Base-by-base conservation (phyloP, 2,113 vertebrate genomes). In the Eolophus roseicapilla region DNA sequence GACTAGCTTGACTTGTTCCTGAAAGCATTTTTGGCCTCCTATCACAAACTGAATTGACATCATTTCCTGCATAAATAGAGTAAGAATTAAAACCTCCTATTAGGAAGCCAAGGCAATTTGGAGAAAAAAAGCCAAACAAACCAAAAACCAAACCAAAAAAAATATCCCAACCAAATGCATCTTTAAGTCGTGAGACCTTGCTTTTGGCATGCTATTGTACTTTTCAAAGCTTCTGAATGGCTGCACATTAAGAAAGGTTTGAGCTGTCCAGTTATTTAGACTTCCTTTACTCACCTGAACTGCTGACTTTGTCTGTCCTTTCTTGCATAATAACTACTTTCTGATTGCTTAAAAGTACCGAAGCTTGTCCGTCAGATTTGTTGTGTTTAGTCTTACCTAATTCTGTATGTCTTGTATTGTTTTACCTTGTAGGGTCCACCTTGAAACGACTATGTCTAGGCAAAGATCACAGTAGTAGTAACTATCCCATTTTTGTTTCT, bases 401-500 rank as follows among this genome's bases (percentile, higher is more conserved):
- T 98, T 98, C 97, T 99, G 96, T 99, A 65, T 99, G 98, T 99
- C 98, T 99, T 99, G 98, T 99, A 98, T 99, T 98, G 97, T 99
- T 98, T 98, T 99, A 98, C 99, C 98, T 98, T 98, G 98, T 99
- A 99, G 99, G 99, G 99, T 99, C 99, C 98, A 99, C 99, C 98
- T 98, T 99, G 99, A 99, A 99, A 99, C 99, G 99, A 98, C 99
- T 99, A 98, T 99, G 99, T 99, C 99, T 99, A 98, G 99, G 99
- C 98, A 99, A 99, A 99, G 99, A 99, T 97, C 99, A 99, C 98
- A 99, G 98, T 99, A 99, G 99, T 99, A 99, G 99, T 99, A 99
- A 99, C 98, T 99, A 99, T 99, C 99, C 97, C 94, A 94, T 98
- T 99, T 99, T 98, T 97, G 98, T 98, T 98, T 97, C 97, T 98